phyloP scores from a whole-genome alignment of 2,113 vertebrate genomes.

The Pandion haliaetus region DNA sequence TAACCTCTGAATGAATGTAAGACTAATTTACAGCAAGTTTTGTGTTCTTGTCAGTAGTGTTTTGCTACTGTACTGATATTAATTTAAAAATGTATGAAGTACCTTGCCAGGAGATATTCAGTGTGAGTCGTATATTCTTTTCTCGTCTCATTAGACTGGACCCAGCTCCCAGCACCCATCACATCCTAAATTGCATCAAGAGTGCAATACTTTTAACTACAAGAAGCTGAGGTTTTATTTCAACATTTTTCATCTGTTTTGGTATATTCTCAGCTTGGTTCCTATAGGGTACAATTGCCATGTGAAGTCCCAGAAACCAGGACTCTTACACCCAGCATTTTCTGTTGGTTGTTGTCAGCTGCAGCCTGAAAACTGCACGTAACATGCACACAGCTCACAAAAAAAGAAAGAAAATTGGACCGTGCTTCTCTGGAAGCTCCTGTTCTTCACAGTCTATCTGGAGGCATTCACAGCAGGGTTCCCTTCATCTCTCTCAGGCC shows the following conservation, averaged over 20 bases:
- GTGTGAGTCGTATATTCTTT: background rate
- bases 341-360: background rate
- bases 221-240: background rate
- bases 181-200: background rate
- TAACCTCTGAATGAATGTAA: background rate
- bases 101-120: background rate
- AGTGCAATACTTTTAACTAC: background rate
- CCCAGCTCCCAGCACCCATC: background rate
- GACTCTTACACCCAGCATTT: background rate
- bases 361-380: background rate
- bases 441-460: background rate
- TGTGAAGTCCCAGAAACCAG: background rate
- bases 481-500: background rate
- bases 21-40: background rate
- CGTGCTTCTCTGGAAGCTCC: background rate
- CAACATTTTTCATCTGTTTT: background rate
- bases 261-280: background rate
- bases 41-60: background rate
- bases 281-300: background rate
- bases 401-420: background rate
- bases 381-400: background rate
- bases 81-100: background rate
- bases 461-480: background rate
- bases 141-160: background rate
- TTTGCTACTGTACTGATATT: background rate